Evolutionary conservation across 2,797 vertebrate species (phyloP), one percentile per base, ranked within the genome.

Genomic region (Pitangus sulphuratus): DNA sequence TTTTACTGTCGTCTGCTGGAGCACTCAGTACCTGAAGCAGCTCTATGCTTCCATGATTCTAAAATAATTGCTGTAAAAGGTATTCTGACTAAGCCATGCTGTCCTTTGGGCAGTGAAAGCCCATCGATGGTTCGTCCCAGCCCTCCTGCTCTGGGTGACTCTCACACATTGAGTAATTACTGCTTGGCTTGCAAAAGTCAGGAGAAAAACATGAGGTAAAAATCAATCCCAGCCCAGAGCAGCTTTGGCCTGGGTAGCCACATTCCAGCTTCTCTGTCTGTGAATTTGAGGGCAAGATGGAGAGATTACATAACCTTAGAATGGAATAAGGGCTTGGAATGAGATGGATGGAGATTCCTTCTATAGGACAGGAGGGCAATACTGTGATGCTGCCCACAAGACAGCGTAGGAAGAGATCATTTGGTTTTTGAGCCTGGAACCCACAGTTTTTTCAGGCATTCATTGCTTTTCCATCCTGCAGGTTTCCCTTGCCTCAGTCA

Each of bases 161-260:
- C 84, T 44, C 68, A 33, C 2, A 1, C 6, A 4, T 3, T 68
- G 85, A 86, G 65, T 6, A 37, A 94, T 87, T 1, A 0, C 50
- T 2, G 28, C 57, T 70, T 76, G 83, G 42, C 31, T 83, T 61
- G 57, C 24, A 51, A 93, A 96, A 92, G 95, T 93, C 87, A 94
- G 61, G 45, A 87, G 80, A 44, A 66, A 93, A 50, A 13, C 51
- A 31, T 19, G 58, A 77, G 72, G 30, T 72, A 57, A 50, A 84
- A 96, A 96, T 95, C 79, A 91, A 81, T 80, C 93, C 76, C 37
- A 50, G 30, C 62, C 35, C 75, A 56, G n/a, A 69, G 79, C 1
- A 1, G 21, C 57, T 88, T 65, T 84, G 87, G 57, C 25, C 69
- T 30, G 85, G 64, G 80, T 37, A 75, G 77, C 45, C 28, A 54